Evolutionary conservation across 2,797 vertebrate genomes (phyloP).

Genomic region (Pteropus rufus): DNA sequence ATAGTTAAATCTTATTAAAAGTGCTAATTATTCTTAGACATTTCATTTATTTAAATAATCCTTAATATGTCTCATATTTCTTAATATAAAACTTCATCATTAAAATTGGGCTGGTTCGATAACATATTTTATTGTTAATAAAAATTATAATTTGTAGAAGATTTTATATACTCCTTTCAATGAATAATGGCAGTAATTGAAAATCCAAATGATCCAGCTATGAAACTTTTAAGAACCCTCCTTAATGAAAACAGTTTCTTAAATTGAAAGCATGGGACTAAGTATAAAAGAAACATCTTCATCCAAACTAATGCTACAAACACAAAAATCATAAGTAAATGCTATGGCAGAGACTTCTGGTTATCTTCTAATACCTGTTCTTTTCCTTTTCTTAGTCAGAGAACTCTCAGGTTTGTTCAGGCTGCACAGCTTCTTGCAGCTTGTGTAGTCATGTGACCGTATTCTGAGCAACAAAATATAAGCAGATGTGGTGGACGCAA

Average conservation of each 20-base stretch:
- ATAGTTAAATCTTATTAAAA: not conserved
- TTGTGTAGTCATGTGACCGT: not conserved
- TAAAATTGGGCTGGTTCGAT: not conserved
- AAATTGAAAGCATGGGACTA: not conserved
- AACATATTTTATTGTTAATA: constrained; percentile 9
- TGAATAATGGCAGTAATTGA: not conserved
- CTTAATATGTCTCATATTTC: not conserved
- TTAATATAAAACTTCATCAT: not conserved
- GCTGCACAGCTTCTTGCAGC: no score
- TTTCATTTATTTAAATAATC: not conserved
- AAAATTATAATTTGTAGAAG: not conserved
- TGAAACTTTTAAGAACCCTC: not conserved
- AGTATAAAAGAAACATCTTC: not conserved
- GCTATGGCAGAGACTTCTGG: not conserved
- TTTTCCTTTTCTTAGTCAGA: not conserved
- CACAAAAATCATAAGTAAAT: not conserved
- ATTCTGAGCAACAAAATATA: not conserved
- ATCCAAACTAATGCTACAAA: not conserved
- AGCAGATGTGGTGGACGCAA: not conserved
- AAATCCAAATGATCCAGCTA: not conserved
- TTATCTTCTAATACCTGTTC: not conserved
- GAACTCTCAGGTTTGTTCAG: not conserved
- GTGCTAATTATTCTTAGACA: not conserved
- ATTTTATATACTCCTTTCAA: not conserved
- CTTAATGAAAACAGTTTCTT: not conserved